Percentiles rank a stretch among this genome's conserved stretches.
phyloP scores from a whole-genome alignment of 2,113 vertebrate genomes.

The Sphyrna mokarran region DNA sequence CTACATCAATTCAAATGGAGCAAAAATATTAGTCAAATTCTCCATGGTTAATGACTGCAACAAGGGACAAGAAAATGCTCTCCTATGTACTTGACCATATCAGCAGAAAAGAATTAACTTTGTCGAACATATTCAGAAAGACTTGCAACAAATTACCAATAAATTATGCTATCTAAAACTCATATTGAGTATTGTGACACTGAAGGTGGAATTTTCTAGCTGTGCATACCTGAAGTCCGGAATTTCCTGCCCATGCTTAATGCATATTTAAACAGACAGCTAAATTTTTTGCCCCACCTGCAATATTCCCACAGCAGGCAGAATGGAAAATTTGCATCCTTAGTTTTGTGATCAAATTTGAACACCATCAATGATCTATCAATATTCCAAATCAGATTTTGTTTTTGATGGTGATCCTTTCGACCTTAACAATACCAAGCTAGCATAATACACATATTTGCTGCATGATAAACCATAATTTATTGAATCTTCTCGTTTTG shows the following conservation, averaged over 20 bases:
- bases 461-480: neutral
- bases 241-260: too few relatives aligned
- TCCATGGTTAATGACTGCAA: neutral
- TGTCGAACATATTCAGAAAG: neutral
- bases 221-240: too few relatives aligned
- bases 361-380: neutral
- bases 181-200: neutral
- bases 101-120: neutral
- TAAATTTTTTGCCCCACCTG: too few relatives aligned
- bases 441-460: neutral
- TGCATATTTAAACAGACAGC: too few relatives aligned
- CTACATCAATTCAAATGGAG: neutral
- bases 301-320: too few relatives aligned
- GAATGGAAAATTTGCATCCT: too few relatives aligned
- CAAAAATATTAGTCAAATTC: neutral
- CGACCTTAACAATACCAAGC: neutral
- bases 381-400: neutral
- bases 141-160: too few relatives aligned
- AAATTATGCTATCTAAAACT: neutral
- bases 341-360: neutral
- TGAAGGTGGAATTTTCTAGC: too few relatives aligned
- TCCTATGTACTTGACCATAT: neutral
- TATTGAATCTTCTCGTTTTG: neutral
- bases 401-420: neutral
- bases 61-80: neutral